Evolutionary conservation across 2,113 vertebrate genomes (phyloP), one percentile per base, ranked within the genome.

Genomic region (Ondatra zibethicus): DNA sequence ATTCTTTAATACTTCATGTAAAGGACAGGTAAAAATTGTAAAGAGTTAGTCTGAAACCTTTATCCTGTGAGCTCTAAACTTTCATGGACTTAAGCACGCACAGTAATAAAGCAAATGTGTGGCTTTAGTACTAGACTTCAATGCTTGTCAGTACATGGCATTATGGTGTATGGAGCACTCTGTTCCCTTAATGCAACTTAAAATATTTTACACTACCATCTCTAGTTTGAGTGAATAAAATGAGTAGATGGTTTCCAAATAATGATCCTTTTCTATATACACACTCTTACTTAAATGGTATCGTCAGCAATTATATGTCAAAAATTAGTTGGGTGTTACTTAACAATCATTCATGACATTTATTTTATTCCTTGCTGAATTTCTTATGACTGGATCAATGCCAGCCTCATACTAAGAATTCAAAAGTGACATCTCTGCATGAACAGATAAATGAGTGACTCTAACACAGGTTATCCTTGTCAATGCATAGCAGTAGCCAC

Each of bases 161-260:
- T 29, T 66, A 50, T 63, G 68, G 14, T 33, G 82, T 52, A 93
- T 5, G 68, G 50, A 89, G n/a, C 29, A 93, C 23, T 92, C 42
- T 33, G 7, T 50, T 96, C 47, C 42, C 58, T 84, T 73, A 94
- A 42, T 58, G 10, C 39, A 93, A 80, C 10, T 52, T 75, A 70
- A 84, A 96, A 47, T 68, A 93, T 42, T 90, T 91, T 66, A 78
- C 3, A 61, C 29, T 66, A 23, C 72, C 84, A 33, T 55, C 39
- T 65, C 77, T 90, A 84, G 55, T 87, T 45, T 82, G 33, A 95
- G 52, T 81, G 47, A 94, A 91, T 65, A 73, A 87, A 92, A 76
- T 47, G 17, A 91, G 92, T 91, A 93, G 58, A 36, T 50, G 25
- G 36, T 90, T 7, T 96, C 7, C 19, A 93, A 95, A 94, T 91